Percentiles rank a stretch among this genome's conserved stretches.
phyloP scores from a whole-genome alignment of 1,140 invertebrate species.

The Neodiprion lecontei region DNA sequence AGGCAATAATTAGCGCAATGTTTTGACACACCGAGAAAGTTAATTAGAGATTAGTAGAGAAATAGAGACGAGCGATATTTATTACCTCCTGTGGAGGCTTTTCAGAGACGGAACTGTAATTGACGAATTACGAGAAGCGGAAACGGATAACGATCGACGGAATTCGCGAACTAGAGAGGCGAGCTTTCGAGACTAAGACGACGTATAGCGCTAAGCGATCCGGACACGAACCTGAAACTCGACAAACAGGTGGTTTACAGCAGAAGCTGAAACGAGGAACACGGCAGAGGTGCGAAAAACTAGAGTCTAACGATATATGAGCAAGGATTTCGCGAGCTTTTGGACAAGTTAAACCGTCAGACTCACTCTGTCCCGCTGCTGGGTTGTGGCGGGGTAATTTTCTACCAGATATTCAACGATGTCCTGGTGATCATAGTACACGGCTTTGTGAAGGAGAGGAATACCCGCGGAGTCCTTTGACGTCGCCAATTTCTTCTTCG shows the following conservation, averaged over 20 bases:
- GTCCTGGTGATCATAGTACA: slow-evolving; percentile 76
- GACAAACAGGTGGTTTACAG: neutral
- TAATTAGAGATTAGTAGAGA: no score
- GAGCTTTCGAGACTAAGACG: no score
- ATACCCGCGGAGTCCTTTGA: slow-evolving; percentile 78
- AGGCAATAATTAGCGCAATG: no score
- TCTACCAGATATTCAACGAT: slow-evolving; percentile 77
- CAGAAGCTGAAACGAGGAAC: neutral
- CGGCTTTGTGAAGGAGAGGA: slow-evolving; percentile 80
- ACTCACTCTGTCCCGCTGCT: slow-evolving; percentile 79
- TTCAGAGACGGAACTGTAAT: no score
- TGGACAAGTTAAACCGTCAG: neutral
- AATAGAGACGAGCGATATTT: no score
- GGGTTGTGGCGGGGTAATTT: slow-evolving; percentile 76
- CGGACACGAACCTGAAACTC: neutral
- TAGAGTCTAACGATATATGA: neutral
- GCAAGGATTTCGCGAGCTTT: no score
- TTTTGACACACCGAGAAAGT: no score
- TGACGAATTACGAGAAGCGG: no score
- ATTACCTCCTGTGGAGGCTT: no score
- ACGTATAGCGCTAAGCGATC: neutral
- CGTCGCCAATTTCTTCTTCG: slow-evolving; percentile 69
- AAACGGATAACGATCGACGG: no score
- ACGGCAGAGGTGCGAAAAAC: neutral
- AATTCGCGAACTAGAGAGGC: no score